Conservation (phyloP, 2,113 vertebrate genomes). For the Anhinga rufa region DNA sequence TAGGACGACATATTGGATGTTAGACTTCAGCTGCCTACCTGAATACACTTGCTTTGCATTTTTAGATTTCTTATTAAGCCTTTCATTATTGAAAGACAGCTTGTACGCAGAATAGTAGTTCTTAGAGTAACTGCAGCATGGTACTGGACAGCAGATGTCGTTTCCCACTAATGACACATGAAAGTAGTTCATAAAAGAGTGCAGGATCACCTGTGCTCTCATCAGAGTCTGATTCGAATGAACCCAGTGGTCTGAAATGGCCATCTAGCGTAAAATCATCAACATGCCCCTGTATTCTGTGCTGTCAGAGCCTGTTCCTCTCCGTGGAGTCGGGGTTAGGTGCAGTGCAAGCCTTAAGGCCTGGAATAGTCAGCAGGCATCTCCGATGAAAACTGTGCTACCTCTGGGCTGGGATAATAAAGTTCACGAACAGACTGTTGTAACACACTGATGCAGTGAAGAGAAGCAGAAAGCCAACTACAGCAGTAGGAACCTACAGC, state of each 20-base stretch:
- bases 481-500: neutral
- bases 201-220: neutral
- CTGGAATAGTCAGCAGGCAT: neutral
- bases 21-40: neutral
- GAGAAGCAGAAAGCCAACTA: neutral
- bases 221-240: too few relatives aligned
- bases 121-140: neutral
- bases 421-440: neutral
- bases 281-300: neutral
- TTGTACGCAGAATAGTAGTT: neutral
- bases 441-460: neutral
- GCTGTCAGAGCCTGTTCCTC: neutral
- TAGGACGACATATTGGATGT: neutral
- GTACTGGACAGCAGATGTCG: neutral
- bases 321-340: neutral
- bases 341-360: neutral
- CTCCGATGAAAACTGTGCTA: neutral
- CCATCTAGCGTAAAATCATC: neutral
- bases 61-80: neutral
- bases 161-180: neutral
- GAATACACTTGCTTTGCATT: neutral
- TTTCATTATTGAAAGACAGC: neutral
- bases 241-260: neutral
- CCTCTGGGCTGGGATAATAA: neutral
- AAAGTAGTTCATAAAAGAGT: neutral